Base-by-base conservation (phyloP, 1,140 invertebrate genomes). In the Araneus ventricosus region DNA sequence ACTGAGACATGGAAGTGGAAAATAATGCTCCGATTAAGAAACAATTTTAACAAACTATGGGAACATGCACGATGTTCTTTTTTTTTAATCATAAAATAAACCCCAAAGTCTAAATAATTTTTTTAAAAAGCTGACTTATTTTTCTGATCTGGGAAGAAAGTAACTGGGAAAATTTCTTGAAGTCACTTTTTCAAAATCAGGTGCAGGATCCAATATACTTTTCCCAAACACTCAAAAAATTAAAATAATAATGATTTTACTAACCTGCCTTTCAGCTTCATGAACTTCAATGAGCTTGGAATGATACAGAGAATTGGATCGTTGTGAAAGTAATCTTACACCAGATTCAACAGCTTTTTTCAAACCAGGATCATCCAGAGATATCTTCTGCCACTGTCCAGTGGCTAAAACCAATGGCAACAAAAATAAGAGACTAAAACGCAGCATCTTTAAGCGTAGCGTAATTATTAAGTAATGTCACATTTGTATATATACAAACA, bases 251-350 rank as follows among this genome's bases (percentile, higher is more conserved):
- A 2, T 2, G 6, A 22, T 80, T 39, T 52, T 30, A 93, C 82
- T 82, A 93, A 95, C 95, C 94, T 95, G 94, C 94, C 95, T 95
- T 89, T 94, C 95, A n/a, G 94, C 95, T 57, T 95, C 94, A 6
- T 95, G 14, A 37, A 96, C 94, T 39, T 95, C 95, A 6, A 96
- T 88, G 7, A 96, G 93, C 4, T 95, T 93, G 93, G 95, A 93
- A 90, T 95, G 96, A 45, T 95, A 95, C 88, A 96, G 94, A 88
- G 95, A 95, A 52, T 95, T 95, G 80, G 96, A 95, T 88, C 95
- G 94, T 10, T 94, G 94, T 91, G 96, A 96, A 24, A 96, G 88
- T 45, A 95, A 94, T 34, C 95, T 94, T 2, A 96, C 94, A 7
- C 95, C 96, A 93, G 95, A 95, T 82, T 95, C 93, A 4, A 96